Evolutionary conservation across 53 echinoderm and acorn worm genomes (phyloP).

Genomic region (Holothuria leucospilota): DNA sequence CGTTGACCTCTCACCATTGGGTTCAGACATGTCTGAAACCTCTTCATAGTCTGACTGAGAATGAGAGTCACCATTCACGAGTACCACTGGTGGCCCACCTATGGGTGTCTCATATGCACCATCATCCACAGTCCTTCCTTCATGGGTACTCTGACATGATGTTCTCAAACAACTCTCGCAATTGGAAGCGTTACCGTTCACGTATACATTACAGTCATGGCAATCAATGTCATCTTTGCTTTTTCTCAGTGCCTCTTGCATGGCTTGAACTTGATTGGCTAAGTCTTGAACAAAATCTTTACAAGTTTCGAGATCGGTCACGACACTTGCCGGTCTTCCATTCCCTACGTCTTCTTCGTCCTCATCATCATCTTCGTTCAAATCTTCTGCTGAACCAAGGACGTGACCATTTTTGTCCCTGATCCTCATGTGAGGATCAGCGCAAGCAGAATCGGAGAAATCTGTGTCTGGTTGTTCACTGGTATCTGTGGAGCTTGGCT

Average conservation of each 20-base stretch:
- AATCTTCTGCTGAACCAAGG: background rate
- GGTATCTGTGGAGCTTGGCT: constrained; percentile 81
- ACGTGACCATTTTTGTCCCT: background rate
- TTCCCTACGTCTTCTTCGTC: constrained; percentile 7
- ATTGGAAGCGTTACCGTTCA: constrained; percentile 4
- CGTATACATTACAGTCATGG: constrained; percentile 30
- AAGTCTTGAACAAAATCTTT: constrained; percentile 94
- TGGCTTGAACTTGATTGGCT: constrained; percentile 91
- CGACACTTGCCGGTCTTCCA: constrained; percentile 52
- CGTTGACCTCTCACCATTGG: constrained; percentile 44
- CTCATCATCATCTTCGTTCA: background rate
- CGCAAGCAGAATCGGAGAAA: constrained; percentile 63
- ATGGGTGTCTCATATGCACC: constrained; percentile 93
- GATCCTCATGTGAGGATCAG: background rate
- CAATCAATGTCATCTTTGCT: constrained; percentile 82
- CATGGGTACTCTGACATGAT: background rate
- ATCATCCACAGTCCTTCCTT: constrained; percentile 61
- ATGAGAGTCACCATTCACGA: constrained; percentile 54
- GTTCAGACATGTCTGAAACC: constrained; percentile 55
- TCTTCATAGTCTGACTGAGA: constrained; percentile 91
- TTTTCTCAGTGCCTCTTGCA: constrained; percentile 92
- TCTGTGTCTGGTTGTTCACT: constrained; percentile 84
- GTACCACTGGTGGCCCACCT: constrained; percentile 60
- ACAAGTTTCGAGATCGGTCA: constrained; percentile 81
- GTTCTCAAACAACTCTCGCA: background rate